Evolutionary conservation across 1,140 invertebrate species (phyloP).

Genomic region (Dendrolimus kikuchii): DNA sequence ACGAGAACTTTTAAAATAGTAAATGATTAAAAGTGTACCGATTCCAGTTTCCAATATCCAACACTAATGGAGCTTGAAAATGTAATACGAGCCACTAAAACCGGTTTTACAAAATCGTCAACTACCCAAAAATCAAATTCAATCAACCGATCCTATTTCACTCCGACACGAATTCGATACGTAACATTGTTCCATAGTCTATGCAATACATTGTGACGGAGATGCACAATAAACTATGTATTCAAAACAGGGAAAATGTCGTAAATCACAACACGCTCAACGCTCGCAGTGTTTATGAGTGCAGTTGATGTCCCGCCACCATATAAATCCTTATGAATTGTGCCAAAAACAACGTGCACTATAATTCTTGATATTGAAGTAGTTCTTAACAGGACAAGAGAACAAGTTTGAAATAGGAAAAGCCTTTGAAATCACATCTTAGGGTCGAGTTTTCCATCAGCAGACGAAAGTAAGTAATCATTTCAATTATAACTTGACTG

Average conservation of each 20-base stretch:
- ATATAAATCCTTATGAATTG: conserved; percentile 32
- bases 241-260: conserved; percentile 21
- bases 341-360: conserved; percentile 31
- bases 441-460: too few species aligned
- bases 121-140: not conserved
- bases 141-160: not conserved
- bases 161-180: not conserved
- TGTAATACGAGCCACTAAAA: too few species aligned
- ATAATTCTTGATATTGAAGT: conserved; percentile 18
- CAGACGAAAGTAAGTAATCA: too few species aligned
- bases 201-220: conserved; percentile 1
- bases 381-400: conserved; percentile 3
- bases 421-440: too few species aligned
- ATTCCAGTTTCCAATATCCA: too few species aligned
- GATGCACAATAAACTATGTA: conserved; percentile 17
- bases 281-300: conserved; percentile 35
- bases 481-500: too few species aligned
- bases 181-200: not conserved
- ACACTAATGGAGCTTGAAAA: too few species aligned
- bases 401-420: too few species aligned
- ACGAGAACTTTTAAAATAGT: too few species aligned
- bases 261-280: conserved; percentile 22
- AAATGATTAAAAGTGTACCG: too few species aligned
- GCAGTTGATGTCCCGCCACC: conserved; percentile 31
- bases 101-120: too few species aligned